Evolutionary conservation across 1,140 invertebrate species (phyloP).

Genomic region (Neodiprion virginianus): DNA sequence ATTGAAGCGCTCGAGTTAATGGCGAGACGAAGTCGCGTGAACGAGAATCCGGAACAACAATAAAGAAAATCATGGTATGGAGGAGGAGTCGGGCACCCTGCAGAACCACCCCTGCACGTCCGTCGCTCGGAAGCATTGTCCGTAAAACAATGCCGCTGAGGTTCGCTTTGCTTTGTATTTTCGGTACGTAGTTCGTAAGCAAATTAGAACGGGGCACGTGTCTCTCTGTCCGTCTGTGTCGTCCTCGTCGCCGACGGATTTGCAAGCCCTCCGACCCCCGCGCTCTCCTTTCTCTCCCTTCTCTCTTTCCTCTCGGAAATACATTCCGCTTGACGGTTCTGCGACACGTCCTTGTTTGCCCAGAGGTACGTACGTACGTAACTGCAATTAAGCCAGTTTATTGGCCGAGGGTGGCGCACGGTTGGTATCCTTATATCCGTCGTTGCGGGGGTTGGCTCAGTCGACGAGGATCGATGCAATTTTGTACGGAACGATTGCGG

Average conservation of each 20-base stretch:
- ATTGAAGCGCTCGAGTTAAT: not conserved
- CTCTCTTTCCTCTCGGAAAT: not conserved
- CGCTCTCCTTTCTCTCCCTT: not conserved
- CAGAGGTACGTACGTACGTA: not conserved
- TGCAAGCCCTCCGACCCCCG: not conserved
- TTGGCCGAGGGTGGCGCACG: not conserved
- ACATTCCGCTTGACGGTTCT: not conserved
- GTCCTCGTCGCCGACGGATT: not conserved
- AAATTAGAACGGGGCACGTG: slow-evolving; percentile 7
- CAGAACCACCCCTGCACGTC: no score
- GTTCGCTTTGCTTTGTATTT: not conserved
- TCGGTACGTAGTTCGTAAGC: not conserved
- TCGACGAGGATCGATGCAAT: not conserved
- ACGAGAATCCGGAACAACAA: not conserved
- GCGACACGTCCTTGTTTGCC: not conserved
- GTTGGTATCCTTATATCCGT: no score
- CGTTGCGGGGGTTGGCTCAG: no score
- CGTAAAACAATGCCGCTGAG: not conserved
- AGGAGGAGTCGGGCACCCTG: no score
- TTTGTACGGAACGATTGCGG: not conserved
- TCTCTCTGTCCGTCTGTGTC: not conserved
- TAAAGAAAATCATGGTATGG: not conserved
- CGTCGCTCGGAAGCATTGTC: not conserved
- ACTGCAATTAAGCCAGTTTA: not conserved
- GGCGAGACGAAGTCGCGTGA: no score